Evolutionary conservation across 2,113 vertebrate species (phyloP).

Genomic region (Sinosuthora webbiana): DNA sequence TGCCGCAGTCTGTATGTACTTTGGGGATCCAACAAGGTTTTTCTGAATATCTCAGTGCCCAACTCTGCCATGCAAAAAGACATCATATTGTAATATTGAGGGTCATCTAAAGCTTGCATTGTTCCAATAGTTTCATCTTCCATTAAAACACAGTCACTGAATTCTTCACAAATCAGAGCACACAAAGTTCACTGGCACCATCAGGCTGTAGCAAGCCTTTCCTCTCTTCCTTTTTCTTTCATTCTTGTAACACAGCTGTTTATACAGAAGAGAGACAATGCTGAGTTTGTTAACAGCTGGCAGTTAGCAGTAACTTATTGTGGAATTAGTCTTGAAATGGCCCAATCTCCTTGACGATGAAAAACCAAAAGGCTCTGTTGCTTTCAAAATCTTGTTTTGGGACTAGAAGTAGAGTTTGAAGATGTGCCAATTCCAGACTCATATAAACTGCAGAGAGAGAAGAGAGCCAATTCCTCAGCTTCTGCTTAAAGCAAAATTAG

Average conservation of each 20-base stretch:
- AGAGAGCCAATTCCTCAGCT: not conserved
- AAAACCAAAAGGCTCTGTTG: not conserved
- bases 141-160: not conserved
- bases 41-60: not conserved
- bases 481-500: not conserved
- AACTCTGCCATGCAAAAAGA: not conserved
- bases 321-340: constrained; percentile 6
- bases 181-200: constrained; percentile 19
- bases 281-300: constrained; percentile 45
- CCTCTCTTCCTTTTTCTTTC: constrained; percentile 27
- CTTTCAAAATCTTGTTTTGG: constrained; percentile 48
- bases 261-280: constrained; percentile 42
- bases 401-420: not conserved
- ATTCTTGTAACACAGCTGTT: constrained; percentile 43
- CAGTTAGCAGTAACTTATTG: constrained; percentile 32
- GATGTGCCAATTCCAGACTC: not conserved
- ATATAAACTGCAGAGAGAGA: not conserved
- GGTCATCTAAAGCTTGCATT: not conserved
- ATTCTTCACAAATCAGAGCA: constrained; percentile 15
- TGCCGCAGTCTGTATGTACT: not conserved
- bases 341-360: not conserved
- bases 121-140: not conserved
- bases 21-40: not conserved
- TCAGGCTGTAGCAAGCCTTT: constrained; percentile 16
- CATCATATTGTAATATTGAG: not conserved